A percentile compares a stretch with the other conserved stretches of the same genome.
Evolutionary conservation across 2,888 invertebrate species (phyloP).

Genomic region (Drosophila recens): DNA sequence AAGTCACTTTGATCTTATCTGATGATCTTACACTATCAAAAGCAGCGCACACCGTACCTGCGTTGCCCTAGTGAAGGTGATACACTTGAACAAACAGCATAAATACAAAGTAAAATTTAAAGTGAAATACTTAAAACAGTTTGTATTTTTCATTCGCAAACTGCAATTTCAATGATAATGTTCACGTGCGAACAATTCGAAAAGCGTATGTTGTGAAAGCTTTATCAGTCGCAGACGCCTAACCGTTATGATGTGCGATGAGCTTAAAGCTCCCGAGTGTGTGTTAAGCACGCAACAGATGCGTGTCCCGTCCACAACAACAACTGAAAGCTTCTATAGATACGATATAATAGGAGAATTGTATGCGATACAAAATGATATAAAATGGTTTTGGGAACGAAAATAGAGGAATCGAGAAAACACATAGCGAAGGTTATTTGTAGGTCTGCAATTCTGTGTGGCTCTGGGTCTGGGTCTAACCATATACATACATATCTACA

Average conservation of each 20-base stretch:
- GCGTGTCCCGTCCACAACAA: conserved; percentile 42
- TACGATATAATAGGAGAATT: conserved; percentile 12
- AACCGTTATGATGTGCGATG: background rate
- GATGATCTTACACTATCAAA: background rate
- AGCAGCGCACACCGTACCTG: background rate
- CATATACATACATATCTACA: background rate
- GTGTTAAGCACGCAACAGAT: conserved; percentile 51
- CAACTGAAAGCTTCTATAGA: conserved; percentile 4
- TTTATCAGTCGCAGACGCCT: conserved; percentile 22
- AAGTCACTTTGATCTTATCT: background rate
- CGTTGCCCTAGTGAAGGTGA: conserved; percentile 16
- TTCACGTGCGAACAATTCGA: conserved; percentile 60
- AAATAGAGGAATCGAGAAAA: conserved; percentile 1
- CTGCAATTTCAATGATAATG: conserved; percentile 46
- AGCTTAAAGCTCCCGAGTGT: conserved; percentile 44
- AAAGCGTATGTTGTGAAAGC: conserved; percentile 16
- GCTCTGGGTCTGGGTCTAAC: conserved; percentile 35
- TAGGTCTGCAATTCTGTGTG: conserved; percentile 57
- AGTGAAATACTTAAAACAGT: background rate
- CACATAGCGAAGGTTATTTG: conserved; percentile 64
- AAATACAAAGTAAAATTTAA: conserved; percentile 10
- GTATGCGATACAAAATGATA: conserved; percentile 3
- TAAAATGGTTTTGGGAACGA: background rate
- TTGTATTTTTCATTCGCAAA: background rate
- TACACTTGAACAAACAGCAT: background rate